Evolutionary conservation across 2,888 invertebrate species (phyloP), one percentile per base, ranked within the genome.

Genomic region (Tipula lateralis): DNA sequence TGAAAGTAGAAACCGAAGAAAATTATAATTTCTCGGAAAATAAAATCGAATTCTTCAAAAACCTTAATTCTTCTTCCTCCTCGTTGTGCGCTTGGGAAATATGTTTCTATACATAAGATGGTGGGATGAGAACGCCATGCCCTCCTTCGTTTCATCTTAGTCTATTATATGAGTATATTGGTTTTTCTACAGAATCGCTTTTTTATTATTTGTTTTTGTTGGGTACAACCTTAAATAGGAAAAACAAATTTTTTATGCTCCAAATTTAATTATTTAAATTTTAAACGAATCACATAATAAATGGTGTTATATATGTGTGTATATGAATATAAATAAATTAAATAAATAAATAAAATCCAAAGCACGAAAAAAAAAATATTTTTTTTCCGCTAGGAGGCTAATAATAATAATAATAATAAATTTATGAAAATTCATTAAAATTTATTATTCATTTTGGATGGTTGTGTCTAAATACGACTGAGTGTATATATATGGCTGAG

Each of bases 251-350:
- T 66, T 66, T 66, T n/a, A n/a, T 66, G 1, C 66, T 66, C 66
- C 24, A 66, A 66, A 66, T 19, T 66, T 66, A 66, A 66, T 66
- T 66, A 66, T 66, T 66, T 66, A 66, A 66, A 66, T 66, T 66
- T 66, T 66, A 66, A 66, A 66, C 24, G 66, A 66, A 66, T 66
- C 66, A 66, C 24, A 66, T 66, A 66, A 66, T 66, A 66, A 66
- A 66, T 66, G 66, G 66, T 66, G 66, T 66, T 66, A 66, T 66
- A 66, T 66, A 24, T 4, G 24, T n/a, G 16, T 44, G 16, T n/a
- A 44, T 36, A 36, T 36, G 12, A 9, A 36, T 36, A 66, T 66
- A 66, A 1, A 66, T 66, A 66, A 24, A 66, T 66, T 24, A 36
- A 36, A 36, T 36, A 36, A 36, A 36, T 36, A 36, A 36, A 36